Conservation (phyloP, 2,888 invertebrate species). For the Epicampocera succincta region DNA sequence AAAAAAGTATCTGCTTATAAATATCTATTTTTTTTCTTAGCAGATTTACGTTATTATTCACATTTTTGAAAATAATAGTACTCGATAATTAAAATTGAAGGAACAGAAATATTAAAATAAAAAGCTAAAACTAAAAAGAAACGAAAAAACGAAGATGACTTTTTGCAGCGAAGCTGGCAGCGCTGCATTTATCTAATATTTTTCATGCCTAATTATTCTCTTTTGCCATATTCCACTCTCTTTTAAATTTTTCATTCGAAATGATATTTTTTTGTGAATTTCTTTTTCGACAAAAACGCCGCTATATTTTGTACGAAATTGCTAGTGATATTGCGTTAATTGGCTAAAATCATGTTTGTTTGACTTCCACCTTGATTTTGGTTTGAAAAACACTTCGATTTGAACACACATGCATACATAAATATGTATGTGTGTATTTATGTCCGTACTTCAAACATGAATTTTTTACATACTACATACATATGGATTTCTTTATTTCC, state of each 20-base stretch:
- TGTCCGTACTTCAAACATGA: conserved; percentile 41
- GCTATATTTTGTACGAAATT: conserved; percentile 48
- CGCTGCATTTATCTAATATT: conserved; percentile 46
- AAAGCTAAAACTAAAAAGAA: conserved; percentile 12
- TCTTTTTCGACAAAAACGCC: conserved; percentile 53
- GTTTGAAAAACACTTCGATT: conserved; percentile 30
- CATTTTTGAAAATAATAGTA: no score
- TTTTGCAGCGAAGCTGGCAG: conserved; percentile 26
- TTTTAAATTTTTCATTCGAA: conserved; percentile 51
- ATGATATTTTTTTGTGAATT: conserved; percentile 40
- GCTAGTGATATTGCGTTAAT: background rate
- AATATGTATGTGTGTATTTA: no score
- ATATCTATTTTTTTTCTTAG: no score
- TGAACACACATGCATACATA: background rate
- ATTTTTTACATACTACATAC: conserved; percentile 38
- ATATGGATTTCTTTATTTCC: conserved; percentile 4
- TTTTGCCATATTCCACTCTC: conserved; percentile 17
- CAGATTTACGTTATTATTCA: no score
- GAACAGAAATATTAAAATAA: background rate
- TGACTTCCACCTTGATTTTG: conserved; percentile 55
- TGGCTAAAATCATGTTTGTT: background rate
- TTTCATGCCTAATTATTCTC: conserved; percentile 35
- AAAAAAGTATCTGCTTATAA: no score
- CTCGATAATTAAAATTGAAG: no score
- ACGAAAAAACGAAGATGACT: conserved; percentile 34